A percentile compares a stretch with the other conserved stretches of the same genome.
These are phyloP conservation scores for Lasiommata megera DNA, from an alignment of 2,888 invertebrate species.

Conservation along the genomic window DNA sequence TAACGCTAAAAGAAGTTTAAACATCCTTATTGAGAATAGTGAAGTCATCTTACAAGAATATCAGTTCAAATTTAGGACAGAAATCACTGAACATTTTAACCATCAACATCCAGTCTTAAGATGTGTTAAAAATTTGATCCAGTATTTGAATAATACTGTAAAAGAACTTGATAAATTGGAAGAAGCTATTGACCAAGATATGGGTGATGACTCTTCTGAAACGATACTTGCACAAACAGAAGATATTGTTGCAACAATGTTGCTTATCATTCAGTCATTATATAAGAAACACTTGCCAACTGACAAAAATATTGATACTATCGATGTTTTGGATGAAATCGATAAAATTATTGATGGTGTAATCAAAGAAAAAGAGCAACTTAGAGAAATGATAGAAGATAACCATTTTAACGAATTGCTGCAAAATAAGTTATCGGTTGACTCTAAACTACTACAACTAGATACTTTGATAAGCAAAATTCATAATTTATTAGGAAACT, in stretches of 20 bases:
- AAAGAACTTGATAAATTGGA: constrained; percentile 48
- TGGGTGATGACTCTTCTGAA: constrained; percentile 43
- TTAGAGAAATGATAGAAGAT: constrained; percentile 79
- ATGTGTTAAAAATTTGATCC: constrained; percentile 49
- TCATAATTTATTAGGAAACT: constrained; percentile 56
- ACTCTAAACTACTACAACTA: constrained; percentile 83
- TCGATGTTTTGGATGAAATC: constrained; percentile 59
- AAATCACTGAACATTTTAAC: constrained; percentile 37
- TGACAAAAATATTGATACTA: constrained; percentile 43
- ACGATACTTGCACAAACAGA: constrained; percentile 52
- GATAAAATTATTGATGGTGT: constrained; percentile 61
- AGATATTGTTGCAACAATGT: constrained; percentile 62
- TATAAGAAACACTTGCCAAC: constrained; percentile 67
- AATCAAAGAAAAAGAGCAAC: constrained; percentile 55
- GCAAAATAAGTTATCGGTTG: constrained; percentile 82
- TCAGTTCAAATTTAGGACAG: constrained; percentile 50
- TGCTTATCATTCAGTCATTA: constrained; percentile 56
- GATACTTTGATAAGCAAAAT: constrained; percentile 64
- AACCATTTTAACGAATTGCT: constrained; percentile 86
- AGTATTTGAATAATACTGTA: constrained; percentile 49
- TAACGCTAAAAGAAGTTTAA: constrained; percentile 52
- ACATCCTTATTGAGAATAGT: constrained; percentile 47
- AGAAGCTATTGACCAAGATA: constrained; percentile 41
- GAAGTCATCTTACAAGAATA: constrained; percentile 52
- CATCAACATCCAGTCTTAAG: constrained; percentile 59